These are phyloP conservation scores for Eurytoma californica DNA, from an alignment of 2,888 invertebrate species.

Conservation along the genomic window DNA sequence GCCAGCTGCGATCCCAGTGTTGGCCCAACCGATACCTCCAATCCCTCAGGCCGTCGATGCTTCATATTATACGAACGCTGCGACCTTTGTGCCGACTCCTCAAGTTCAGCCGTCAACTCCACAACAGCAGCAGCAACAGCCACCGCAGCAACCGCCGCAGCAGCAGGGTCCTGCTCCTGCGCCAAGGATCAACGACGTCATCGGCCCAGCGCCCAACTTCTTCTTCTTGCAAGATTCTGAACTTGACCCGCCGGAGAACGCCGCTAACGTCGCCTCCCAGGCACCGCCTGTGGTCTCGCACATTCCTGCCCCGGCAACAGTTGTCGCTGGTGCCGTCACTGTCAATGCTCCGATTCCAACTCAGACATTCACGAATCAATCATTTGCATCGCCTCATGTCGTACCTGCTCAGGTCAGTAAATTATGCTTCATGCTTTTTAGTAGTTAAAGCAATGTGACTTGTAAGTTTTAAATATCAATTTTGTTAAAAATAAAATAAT, in stretches of 20 bases:
- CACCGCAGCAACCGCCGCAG: slow-evolving; percentile 47
- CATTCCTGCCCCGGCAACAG: slow-evolving; percentile 66
- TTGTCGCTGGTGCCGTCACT: slow-evolving; percentile 63
- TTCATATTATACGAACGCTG: slow-evolving; percentile 72
- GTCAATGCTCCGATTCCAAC: slow-evolving; percentile 82
- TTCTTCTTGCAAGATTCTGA: slow-evolving; percentile 94
- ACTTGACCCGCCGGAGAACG: slow-evolving; percentile 77
- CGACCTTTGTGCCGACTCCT: slow-evolving; percentile 77
- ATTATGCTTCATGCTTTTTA: too few relatives aligned
- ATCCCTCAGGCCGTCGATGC: slow-evolving; percentile 67
- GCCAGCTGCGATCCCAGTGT: slow-evolving; percentile 68
- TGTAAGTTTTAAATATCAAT: too few relatives aligned
- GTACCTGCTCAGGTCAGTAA: slow-evolving; percentile 61
- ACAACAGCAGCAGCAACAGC: slow-evolving; percentile 58
- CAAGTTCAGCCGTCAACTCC: slow-evolving; percentile 58
- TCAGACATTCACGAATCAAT: slow-evolving; percentile 91
- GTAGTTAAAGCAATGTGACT: too few relatives aligned
- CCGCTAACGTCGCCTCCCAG: slow-evolving; percentile 72
- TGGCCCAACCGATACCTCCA: slow-evolving; percentile 63
- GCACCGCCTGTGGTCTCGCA: slow-evolving; percentile 71
- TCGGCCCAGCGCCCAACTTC: slow-evolving; percentile 85
- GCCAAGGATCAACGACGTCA: slow-evolving; percentile 84
- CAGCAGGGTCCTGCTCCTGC: slow-evolving; percentile 47
- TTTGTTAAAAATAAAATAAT: too few relatives aligned
- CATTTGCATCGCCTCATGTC: slow-evolving; percentile 78